Base-by-base conservation (phyloP, 2,888 invertebrate species). In the Ormyrus thymus region DNA sequence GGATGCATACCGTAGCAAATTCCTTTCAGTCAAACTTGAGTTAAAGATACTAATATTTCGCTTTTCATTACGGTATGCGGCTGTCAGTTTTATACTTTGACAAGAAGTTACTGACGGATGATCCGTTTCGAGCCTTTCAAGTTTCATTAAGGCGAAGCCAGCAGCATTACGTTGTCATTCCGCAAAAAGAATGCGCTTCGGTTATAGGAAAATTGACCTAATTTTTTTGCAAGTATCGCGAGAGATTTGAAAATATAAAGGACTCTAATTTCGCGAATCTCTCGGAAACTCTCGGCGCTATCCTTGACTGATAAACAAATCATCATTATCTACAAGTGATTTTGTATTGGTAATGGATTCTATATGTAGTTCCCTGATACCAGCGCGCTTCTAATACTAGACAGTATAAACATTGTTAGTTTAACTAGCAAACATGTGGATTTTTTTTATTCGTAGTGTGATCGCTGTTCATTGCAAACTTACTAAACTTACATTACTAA, bases 381-480 rank as follows among this genome's bases (percentile, higher is more conserved):
- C 89, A 87, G 86, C 87, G 87, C 85, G 84, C 85, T 87, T 85
- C 83, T 84, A 84, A 86, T 83, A 86, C 85, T 82, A 83, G 83
- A 86, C 84, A 87, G 86, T 88, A 89, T 87, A 89, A 88, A 88
- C 86, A 88, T 87, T 87, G 86, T 88, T 88, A 88, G 85, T 88
- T 84, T 85, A 84, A 85, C 85, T 87, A 87, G 87, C 86, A 88
- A 87, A 88, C 86, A 86, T 83, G 86, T 87, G 84, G 82, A 86
- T 87, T 84, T 83, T 73, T 75, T 77, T 80, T 72, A 72, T 76
- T 79, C 61, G 81, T 85, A 85, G 82, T 85, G 84, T 81, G 83
- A 84, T 84, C 84, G 82, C 85, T 83, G 82, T 83, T 85, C 83
- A 76, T 81, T 84, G 85, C 83, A 84, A 86, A 84, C 82, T 84